Evolutionary conservation across 1,140 invertebrate species (phyloP).

Genomic region (Drosophila bipectinata): DNA sequence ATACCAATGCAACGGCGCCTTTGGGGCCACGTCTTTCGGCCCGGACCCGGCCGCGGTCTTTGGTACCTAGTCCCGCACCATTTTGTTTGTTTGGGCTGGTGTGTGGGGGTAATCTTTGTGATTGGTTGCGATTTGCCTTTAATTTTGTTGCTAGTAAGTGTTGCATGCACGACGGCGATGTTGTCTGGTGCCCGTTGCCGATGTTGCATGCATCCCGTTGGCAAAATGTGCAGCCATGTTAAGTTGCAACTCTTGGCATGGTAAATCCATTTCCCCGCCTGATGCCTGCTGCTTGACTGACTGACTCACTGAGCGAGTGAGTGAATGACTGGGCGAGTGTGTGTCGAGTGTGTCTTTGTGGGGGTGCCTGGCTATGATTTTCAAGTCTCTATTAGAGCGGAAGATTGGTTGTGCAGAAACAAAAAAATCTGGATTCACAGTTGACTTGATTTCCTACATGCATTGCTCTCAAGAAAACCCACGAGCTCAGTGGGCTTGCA

Average conservation of each 20-base stretch:
- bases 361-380: conserved; percentile 65
- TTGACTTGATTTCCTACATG: conserved; percentile 24
- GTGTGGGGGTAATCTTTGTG: conserved; percentile 74
- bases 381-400: conserved; percentile 71
- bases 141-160: conserved; percentile 76
- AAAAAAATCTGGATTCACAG: conserved; percentile 53
- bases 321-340: conserved; percentile 18
- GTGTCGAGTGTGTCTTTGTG: conserved; percentile 51
- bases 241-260: conserved; percentile 55
- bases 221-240: conserved; percentile 71
- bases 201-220: conserved; percentile 71
- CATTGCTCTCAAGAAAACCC: conserved; percentile 2
- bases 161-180: conserved; percentile 70
- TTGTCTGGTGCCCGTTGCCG: conserved; percentile 22
- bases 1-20: conserved; percentile 77
- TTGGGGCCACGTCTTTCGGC: conserved; percentile 39
- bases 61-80: conserved; percentile 1
- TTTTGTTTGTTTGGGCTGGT: conserved; percentile 36
- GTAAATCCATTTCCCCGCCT: conserved; percentile 42
- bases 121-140: conserved; percentile 81
- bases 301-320: conserved; percentile 33
- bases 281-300: conserved; percentile 38
- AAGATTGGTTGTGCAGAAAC: conserved; percentile 33
- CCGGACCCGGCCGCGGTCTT: too few relatives aligned
- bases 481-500: conserved; percentile 24